Conservation (phyloP, 30 jellyfish, hydroid and myxozoan genomes). For the Morbakka virulenta region DNA sequence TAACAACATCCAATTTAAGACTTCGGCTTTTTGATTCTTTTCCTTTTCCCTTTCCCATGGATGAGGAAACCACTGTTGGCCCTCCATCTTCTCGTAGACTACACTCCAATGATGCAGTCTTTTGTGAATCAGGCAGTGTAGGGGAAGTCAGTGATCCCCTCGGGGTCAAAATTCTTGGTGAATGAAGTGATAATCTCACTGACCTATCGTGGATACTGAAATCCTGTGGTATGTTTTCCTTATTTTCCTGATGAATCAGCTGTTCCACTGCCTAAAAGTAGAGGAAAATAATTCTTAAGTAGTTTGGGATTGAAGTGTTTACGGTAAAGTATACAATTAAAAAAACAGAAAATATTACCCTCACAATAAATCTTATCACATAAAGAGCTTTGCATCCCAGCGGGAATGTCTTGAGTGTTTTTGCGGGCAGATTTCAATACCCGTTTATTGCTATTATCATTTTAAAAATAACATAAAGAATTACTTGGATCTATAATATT, state of each 20-base stretch:
- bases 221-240: conserved; percentile 28
- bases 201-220: conserved; percentile 25
- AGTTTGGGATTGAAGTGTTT: no score
- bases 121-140: neutral
- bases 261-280: conserved; percentile 76
- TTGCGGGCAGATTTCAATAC: no score
- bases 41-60: neutral
- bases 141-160: neutral
- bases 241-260: conserved; percentile 66
- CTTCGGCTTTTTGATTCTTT: neutral
- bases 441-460: no score
- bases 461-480: no score
- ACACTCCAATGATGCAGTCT: neutral
- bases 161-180: conserved; percentile 64
- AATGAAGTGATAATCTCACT: conserved; percentile 28
- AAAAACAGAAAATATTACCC: no score
- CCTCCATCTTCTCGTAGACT: neutral
- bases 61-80: neutral
- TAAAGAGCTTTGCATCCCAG: no score
- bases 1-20: neutral
- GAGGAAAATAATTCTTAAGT: neutral
- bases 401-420: no score
- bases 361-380: no score
- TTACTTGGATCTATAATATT: no score
- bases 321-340: no score